These are phyloP conservation scores for Sebastes umbrosus DNA, from an alignment of 2,797 vertebrate species.

Conservation along the genomic window DNA sequence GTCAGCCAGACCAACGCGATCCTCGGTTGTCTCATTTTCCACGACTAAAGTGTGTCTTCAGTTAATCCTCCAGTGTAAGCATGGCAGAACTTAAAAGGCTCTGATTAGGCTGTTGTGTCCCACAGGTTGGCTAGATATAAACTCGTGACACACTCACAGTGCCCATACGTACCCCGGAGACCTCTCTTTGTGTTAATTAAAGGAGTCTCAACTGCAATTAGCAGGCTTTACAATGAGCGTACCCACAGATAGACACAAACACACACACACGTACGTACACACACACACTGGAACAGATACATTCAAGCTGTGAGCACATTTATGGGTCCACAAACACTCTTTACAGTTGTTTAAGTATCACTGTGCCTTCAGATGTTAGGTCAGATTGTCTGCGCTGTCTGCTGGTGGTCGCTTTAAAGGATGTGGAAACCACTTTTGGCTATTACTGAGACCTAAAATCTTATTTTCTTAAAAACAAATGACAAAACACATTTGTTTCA, in stretches of 20 bases:
- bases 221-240: slow-evolving; percentile 68
- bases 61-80: slow-evolving; percentile 73
- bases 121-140: slow-evolving; percentile 76
- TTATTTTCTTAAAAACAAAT: background rate
- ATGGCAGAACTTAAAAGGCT: slow-evolving; percentile 81
- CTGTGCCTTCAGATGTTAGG: background rate
- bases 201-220: slow-evolving; percentile 80
- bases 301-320: slow-evolving; percentile 47
- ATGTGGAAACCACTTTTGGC: background rate
- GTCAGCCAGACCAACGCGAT: slow-evolving; percentile 56
- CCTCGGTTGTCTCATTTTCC: slow-evolving; percentile 74
- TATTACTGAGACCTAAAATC: background rate
- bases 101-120: slow-evolving; percentile 81
- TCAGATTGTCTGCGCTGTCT: background rate
- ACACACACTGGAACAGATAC: slow-evolving; percentile 42
- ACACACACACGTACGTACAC: background rate
- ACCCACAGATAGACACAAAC: slow-evolving; percentile 49
- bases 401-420: background rate
- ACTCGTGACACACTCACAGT: slow-evolving; percentile 74
- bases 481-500: background rate
- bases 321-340: slow-evolving; percentile 49
- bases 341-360: slow-evolving; percentile 32
- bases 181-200: slow-evolving; percentile 81
- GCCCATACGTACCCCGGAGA: slow-evolving; percentile 65
- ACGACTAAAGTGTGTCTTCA: slow-evolving; percentile 76